Conservation (phyloP, 2,797 vertebrate species). For the Phoxinus dragarum region DNA sequence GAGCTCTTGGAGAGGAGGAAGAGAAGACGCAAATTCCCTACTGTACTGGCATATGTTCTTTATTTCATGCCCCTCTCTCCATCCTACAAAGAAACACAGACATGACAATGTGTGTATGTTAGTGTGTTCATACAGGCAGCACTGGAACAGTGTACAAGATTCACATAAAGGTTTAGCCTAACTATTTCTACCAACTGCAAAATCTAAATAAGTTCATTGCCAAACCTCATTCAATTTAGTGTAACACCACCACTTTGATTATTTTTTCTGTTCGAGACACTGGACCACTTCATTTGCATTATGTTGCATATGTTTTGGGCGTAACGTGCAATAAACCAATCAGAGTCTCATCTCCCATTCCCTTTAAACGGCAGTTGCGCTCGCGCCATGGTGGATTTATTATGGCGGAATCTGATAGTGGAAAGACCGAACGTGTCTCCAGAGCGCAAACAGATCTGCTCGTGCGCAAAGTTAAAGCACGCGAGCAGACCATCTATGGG, state of each 20-base stretch:
- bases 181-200: background rate
- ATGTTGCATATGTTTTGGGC: too few species aligned
- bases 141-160: background rate
- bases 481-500: too few species aligned
- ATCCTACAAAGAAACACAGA: conserved; percentile 2
- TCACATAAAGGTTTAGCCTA: background rate
- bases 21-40: conserved; percentile 69
- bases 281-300: background rate
- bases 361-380: too few species aligned
- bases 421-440: too few species aligned
- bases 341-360: too few species aligned
- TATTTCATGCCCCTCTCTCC: conserved; percentile 53
- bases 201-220: background rate
- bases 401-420: too few species aligned
- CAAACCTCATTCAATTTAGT: background rate
- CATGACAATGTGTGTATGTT: background rate
- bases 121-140: background rate
- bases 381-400: too few species aligned
- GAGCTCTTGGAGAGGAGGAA: conserved; percentile 53
- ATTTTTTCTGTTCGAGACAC: background rate
- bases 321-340: too few species aligned
- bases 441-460: too few species aligned
- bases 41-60: conserved; percentile 72
- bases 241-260: background rate
- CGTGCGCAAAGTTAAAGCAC: too few species aligned